These are phyloP conservation scores for Acipenser transmontanus DNA, from an alignment of 2,797 vertebrate species.

Conservation along the genomic window DNA sequence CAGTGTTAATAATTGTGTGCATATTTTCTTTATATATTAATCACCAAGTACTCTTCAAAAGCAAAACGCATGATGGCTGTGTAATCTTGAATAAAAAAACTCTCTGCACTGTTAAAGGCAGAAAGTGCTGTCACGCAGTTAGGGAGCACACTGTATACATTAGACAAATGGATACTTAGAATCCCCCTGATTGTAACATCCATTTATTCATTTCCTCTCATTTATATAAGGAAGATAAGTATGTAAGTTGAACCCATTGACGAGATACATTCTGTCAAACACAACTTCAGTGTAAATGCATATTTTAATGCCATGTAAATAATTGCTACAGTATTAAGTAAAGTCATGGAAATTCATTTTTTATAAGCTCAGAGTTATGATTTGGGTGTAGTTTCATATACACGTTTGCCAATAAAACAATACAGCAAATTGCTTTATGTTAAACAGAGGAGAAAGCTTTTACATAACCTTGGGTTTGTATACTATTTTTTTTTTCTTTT, in stretches of 20 bases:
- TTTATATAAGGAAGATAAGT: slow-evolving; percentile 20
- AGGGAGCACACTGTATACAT: slow-evolving; percentile 30
- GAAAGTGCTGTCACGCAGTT: slow-evolving; percentile 16
- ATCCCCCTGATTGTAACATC: slow-evolving; percentile 23
- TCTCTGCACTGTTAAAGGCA: not conserved
- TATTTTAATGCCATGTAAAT: not conserved
- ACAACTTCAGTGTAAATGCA: not conserved
- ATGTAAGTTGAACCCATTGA: slow-evolving; percentile 7
- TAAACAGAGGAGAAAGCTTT: not conserved
- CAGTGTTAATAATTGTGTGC: not conserved
- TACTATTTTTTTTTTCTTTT: not conserved
- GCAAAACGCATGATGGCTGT: not conserved
- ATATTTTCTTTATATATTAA: slow-evolving; percentile 1
- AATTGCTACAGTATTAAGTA: too few relatives aligned
- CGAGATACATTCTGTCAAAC: not conserved
- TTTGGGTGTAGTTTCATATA: not conserved
- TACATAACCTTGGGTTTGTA: too few relatives aligned
- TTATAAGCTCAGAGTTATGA: too few relatives aligned
- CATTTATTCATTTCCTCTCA: slow-evolving; percentile 23
- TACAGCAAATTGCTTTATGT: not conserved
- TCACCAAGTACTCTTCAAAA: not conserved
- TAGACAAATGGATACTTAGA: slow-evolving; percentile 27
- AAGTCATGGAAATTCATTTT: too few relatives aligned
- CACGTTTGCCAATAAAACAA: slow-evolving; percentile 1
- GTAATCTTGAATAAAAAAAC: slow-evolving; percentile 9